These are phyloP conservation scores for Neogobius melanostomus DNA, from an alignment of 2,113 vertebrate genomes.

Conservation along the genomic window DNA sequence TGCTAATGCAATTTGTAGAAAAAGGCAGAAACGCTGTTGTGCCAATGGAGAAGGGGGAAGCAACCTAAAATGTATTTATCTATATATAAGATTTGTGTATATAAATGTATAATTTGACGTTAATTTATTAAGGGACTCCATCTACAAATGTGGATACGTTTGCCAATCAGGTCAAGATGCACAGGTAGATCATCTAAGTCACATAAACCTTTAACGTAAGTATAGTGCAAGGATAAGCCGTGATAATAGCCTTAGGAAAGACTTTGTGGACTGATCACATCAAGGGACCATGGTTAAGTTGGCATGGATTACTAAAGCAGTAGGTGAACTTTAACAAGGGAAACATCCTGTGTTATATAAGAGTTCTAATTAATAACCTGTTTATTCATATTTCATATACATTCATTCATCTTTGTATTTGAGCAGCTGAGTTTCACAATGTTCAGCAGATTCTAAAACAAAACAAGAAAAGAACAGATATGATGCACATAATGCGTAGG, in stretches of 20 bases:
- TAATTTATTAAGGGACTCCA: too few relatives aligned
- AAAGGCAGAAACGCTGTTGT: too few relatives aligned
- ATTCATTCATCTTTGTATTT: too few relatives aligned
- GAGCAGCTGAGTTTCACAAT: too few relatives aligned
- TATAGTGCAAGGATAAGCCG: conserved; percentile 27
- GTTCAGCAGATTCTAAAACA: too few relatives aligned
- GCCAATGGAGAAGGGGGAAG: too few relatives aligned
- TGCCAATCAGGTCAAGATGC: neutral
- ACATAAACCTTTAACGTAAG: conserved; percentile 20
- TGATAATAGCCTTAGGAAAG: conserved; percentile 62
- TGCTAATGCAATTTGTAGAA: too few relatives aligned
- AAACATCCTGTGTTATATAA: neutral
- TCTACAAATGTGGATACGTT: neutral
- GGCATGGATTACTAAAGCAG: neutral
- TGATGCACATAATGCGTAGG: too few relatives aligned
- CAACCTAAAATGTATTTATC: too few relatives aligned
- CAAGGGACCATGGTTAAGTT: conserved; percentile 1
- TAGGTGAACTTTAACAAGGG: neutral
- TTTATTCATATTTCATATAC: neutral
- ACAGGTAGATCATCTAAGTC: conserved; percentile 37
- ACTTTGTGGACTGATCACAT: conserved; percentile 42
- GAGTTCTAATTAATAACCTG: neutral
- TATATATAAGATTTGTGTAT: too few relatives aligned
- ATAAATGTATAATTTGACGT: too few relatives aligned
- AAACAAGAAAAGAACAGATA: too few relatives aligned